Percentiles rank a stretch among this genome's conserved stretches.
phyloP scores from a whole-genome alignment of 2,888 invertebrate species.

The Exocentrus adspersus region DNA sequence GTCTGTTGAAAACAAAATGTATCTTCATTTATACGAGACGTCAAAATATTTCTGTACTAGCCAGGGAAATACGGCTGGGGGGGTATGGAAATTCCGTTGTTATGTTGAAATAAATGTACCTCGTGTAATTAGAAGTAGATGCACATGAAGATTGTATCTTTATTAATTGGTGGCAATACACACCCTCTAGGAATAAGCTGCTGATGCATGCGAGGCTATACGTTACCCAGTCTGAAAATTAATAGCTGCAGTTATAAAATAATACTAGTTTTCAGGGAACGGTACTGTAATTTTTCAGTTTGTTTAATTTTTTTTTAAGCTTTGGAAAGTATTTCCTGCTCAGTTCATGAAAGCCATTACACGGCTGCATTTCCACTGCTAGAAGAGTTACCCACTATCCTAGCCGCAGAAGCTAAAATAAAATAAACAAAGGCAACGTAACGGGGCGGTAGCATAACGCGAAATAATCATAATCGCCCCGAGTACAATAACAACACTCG shows the following conservation, averaged over 20 bases:
- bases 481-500: slow-evolving; percentile 23
- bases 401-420: background rate
- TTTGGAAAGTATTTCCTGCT: no score
- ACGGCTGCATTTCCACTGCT: no score
- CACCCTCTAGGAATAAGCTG: slow-evolving; percentile 6
- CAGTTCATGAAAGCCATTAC: no score
- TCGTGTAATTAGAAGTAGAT: slow-evolving; percentile 10
- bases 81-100: slow-evolving; percentile 25
- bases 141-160: slow-evolving; percentile 19
- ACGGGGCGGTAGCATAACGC: slow-evolving; percentile 8
- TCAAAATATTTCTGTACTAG: slow-evolving; percentile 27
- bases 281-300: no score
- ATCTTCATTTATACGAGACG: slow-evolving; percentile 45
- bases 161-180: slow-evolving; percentile 21
- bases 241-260: no score
- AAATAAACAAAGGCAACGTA: slow-evolving; percentile 10
- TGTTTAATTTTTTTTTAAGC: no score
- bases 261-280: no score
- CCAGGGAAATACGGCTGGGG: slow-evolving; percentile 13
- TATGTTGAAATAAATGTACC: slow-evolving; percentile 7
- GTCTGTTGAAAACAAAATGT: slow-evolving; percentile 47
- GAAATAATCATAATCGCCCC: slow-evolving; percentile 23
- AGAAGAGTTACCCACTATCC: background rate
- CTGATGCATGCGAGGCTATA: slow-evolving; percentile 12
- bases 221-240: background rate